Evolutionary conservation across 2,888 invertebrate genomes (phyloP), one percentile per base, ranked within the genome.

Genomic region (Chalcis sispes): DNA sequence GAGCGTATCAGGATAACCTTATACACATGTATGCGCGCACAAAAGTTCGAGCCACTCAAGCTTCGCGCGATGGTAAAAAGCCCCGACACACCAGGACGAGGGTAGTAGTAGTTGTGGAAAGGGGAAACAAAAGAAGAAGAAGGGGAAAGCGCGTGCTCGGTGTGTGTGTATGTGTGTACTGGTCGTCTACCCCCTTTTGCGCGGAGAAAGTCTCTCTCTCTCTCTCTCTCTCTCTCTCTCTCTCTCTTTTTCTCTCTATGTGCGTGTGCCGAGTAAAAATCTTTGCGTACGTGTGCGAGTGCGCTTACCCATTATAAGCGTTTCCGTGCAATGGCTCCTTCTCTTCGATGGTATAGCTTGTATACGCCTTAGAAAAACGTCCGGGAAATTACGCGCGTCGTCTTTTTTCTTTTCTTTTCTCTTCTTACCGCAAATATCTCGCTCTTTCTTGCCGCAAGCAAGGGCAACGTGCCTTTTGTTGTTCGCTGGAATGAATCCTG

Each of bases 291-390:
- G 73, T 40, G 73, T 40, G 29, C 20, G 58, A 29, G 32, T 20
- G 23, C 58, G 50, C 72, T 61, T 40, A 56, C 42, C 65, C 58
- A 65, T 58, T 67, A 67, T 67, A 52, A 65, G 50, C 64, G 32
- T 4, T 36, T 2, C 54, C 25, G 2, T 2, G n/a, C n/a, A n/a
- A n/a, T n/a, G n/a, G n/a, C n/a, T 29, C 13, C 56, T 1, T 1
- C n/a, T n/a, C 61, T 8, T 27, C 48, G 27, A n/a, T 13, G 5
- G 8, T 32, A 8, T 8, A 8, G 8, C 3, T 15, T 13, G 15
- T 20, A 20, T 50, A 15, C 5, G 62, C 62, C 42, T 18, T 27
- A 27, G 40, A 46, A 42, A 67, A 61, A 10, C 54, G 52, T 32
- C 61, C 23, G 42, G 61, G 46, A 73, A 67, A 73, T 67, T 61